Conservation (phyloP, 2,797 vertebrate genomes). For the Cygnus olor region DNA sequence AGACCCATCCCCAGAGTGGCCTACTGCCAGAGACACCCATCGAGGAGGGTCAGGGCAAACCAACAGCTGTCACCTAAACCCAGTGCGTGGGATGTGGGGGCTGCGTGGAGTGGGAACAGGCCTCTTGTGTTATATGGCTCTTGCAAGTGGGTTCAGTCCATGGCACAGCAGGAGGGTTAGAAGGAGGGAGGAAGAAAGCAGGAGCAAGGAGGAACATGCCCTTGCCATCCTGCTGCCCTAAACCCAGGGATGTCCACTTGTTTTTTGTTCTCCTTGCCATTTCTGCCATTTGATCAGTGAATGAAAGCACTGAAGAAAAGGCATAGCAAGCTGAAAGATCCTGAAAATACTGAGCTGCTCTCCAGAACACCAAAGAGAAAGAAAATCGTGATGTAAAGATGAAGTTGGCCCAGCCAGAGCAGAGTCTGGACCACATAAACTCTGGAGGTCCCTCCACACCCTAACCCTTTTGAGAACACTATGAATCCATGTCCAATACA, state of each 20-base stretch:
- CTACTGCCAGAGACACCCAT: background rate
- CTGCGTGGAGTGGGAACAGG: background rate
- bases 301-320: background rate
- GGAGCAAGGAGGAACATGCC: background rate
- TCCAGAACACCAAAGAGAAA: background rate
- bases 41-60: background rate
- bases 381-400: background rate
- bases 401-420: background rate
- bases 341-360: background rate
- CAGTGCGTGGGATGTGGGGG: accelerated
- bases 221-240: background rate
- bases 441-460: background rate
- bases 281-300: background rate
- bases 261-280: background rate
- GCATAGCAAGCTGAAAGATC: background rate
- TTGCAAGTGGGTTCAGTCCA: accelerated
- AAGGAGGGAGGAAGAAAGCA: background rate
- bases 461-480: background rate
- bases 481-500: background rate
- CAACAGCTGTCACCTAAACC: background rate
- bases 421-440: background rate
- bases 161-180: accelerated
- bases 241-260: background rate
- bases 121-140: background rate
- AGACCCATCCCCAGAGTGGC: background rate